Conservation (phyloP, 2,113 vertebrate genomes). For the Entelurus aequoreus region DNA sequence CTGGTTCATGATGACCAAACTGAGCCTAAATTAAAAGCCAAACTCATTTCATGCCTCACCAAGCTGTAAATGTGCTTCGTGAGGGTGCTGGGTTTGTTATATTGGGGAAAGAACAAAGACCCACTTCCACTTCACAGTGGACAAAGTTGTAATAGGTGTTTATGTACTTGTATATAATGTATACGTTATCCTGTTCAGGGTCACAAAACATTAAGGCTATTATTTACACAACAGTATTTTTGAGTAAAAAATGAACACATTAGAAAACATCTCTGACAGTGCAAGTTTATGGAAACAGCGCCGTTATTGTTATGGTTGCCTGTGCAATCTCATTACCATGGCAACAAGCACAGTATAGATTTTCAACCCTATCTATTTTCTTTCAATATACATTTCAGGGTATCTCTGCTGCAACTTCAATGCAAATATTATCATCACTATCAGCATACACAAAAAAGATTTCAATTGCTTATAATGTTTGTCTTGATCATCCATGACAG, state of each 20-base stretch:
- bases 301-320: neutral
- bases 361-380: neutral
- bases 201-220: too few species aligned
- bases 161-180: neutral
- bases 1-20: slow-evolving; percentile 33
- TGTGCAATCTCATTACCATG: slow-evolving; percentile 2
- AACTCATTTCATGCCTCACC: slow-evolving; percentile 55
- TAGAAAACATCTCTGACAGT: neutral
- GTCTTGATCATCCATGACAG: too few species aligned
- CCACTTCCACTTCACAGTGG: slow-evolving; percentile 16
- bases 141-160: neutral
- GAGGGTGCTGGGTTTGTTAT: slow-evolving; percentile 38
- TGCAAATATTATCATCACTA: neutral
- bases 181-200: too few species aligned
- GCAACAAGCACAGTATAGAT: neutral
- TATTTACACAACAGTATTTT: too few species aligned
- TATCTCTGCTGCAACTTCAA: neutral
- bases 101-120: slow-evolving; percentile 44
- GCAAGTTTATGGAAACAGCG: neutral
- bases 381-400: neutral
- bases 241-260: neutral
- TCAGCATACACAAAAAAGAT: neutral
- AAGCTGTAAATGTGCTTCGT: slow-evolving; percentile 54
- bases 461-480: neutral
- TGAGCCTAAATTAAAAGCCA: slow-evolving; percentile 55